Evolutionary conservation across 2,113 vertebrate genomes (phyloP), one percentile per base, ranked within the genome.

Genomic region (Brachyistius frenatus): DNA sequence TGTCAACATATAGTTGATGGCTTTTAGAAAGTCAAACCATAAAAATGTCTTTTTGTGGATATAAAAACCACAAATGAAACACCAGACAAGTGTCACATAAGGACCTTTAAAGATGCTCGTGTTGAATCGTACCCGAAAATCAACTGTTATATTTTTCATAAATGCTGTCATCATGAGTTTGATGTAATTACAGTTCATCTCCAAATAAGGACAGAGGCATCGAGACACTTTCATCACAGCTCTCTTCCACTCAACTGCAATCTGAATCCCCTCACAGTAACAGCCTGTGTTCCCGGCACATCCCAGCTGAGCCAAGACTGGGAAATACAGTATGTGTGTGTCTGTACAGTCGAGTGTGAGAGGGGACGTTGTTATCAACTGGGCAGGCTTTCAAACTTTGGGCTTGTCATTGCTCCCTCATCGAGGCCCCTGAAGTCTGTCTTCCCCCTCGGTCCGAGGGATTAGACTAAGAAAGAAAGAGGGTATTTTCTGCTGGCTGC

Each of bases 181-280:
- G 39, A 41, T 41, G 41, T 11, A 44, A 10, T 44, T 44, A 44
- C 37, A 41, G 39, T 2, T 41, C 41, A 44, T 9, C 41, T 11
- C 41, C 41, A 44, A 44, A 44, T 44, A 13, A 44, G 41, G 41
- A 44, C 41, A 44, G 41, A 44, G 5, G 13, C 41, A 41, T 41
- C 39, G 39, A 41, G 39, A 41, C 39, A 41, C 39, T 41, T 41
- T 44, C 49, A 44, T 61, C 46, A 30, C 50, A 62, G 64, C 39
- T 47, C 41, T 44, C 53, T 8, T 16, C 56, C n/a, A 32, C 5
- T 47, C 1, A 61, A 62, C 63, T 10, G 23, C 41, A 63, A 23
- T 64, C 66, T 79, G 80, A 65, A 50, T 72, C 50, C 2, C 76
- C 64, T 81, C 86, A 85, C 86, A 83, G 57, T 84, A 67, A 81